Base-by-base conservation (phyloP, 2,113 vertebrate genomes). In the Potamarius usumacintae region DNA sequence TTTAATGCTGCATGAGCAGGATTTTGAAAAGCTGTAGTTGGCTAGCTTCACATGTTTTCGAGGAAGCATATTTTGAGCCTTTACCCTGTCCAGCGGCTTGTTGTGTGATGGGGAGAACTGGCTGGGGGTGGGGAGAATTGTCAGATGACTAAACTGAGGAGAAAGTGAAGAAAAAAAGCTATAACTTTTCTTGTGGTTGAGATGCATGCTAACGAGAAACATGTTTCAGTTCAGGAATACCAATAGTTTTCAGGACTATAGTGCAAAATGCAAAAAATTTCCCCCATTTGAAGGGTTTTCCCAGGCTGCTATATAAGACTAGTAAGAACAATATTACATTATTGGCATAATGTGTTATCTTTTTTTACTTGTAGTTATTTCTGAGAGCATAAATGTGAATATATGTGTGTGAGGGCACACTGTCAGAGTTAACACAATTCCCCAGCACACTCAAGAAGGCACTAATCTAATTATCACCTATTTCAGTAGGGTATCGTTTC, bases 391-490 rank as follows among this genome's bases (percentile, higher is more conserved):
- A 52, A 52, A 15, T 25, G 30, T 82, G 12, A n/a, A 55, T 58
- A 55, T 58, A 1, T 83, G 62, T 65, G 60, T 69, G 58, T 85
- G 69, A 81, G 53, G 25, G 42, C 57, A 82, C 30, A 20, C 30
- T 62, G 15, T 34, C 55, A 2, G 52, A 55, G 18, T 62, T 62
- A 82, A 48, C 79, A 42, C 57, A 82, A 62, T 62, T 50, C 7
- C 22, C 52, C 67, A 71, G 50, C 48, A 74, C 48, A 81, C 84
- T 77, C 82, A 83, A 80, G 71, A 65, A 83, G 67, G 83, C 77
- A 65, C 85, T 88, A 77, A 88, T 90, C 72, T 74, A 86, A 88
- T 88, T 89, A 62, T 86, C 85, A 86, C 82, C 82, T 65, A 65
- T 88, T 85, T 82, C 78, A 82, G 69, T 60, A 18, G 72, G 34